A percentile compares a stretch with the other conserved stretches of the same genome.
Evolutionary conservation across 1,140 invertebrate species (phyloP).

Genomic region (Leptopilina boulardi): DNA sequence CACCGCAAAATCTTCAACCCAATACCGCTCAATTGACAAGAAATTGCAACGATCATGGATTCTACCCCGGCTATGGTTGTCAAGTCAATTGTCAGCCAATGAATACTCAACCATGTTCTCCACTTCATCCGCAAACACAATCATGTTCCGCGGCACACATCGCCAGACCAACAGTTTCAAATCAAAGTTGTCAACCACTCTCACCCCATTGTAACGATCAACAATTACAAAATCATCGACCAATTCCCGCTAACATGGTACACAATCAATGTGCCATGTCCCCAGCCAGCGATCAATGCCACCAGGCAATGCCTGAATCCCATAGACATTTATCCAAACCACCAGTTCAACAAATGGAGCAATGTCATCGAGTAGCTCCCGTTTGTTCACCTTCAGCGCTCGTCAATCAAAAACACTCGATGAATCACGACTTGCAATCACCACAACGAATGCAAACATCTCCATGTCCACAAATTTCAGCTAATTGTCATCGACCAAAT

Average conservation of each 20-base stretch:
- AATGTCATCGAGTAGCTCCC: constrained; percentile 57
- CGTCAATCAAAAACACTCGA: constrained; percentile 48
- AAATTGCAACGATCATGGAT: constrained; percentile 70
- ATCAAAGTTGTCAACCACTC: constrained; percentile 63
- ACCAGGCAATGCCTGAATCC: constrained; percentile 43
- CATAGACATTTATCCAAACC: constrained; percentile 32
- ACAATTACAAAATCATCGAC: constrained; percentile 53
- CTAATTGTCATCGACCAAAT: constrained; percentile 46
- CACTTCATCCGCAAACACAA: constrained; percentile 55
- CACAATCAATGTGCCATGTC: constrained; percentile 52
- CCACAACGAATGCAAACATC: constrained; percentile 36
- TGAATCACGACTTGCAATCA: constrained; percentile 42
- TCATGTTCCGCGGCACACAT: constrained; percentile 47
- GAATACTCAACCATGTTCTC: constrained; percentile 53
- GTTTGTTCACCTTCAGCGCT: constrained; percentile 54
- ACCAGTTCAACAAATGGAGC: constrained; percentile 45
- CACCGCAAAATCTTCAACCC: constrained; percentile 72
- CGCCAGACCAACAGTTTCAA: constrained; percentile 37
- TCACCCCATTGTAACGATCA: constrained; percentile 66
- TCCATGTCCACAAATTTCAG: constrained; percentile 58
- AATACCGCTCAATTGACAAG: constrained; percentile 75
- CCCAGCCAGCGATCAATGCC: constrained; percentile 51
- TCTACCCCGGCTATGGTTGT: constrained; percentile 65
- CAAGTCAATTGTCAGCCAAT: constrained; percentile 61
- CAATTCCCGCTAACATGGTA: constrained; percentile 2